Evolutionary conservation across 2,113 vertebrate genomes (phyloP).

Genomic region (Heterotis niloticus): DNA sequence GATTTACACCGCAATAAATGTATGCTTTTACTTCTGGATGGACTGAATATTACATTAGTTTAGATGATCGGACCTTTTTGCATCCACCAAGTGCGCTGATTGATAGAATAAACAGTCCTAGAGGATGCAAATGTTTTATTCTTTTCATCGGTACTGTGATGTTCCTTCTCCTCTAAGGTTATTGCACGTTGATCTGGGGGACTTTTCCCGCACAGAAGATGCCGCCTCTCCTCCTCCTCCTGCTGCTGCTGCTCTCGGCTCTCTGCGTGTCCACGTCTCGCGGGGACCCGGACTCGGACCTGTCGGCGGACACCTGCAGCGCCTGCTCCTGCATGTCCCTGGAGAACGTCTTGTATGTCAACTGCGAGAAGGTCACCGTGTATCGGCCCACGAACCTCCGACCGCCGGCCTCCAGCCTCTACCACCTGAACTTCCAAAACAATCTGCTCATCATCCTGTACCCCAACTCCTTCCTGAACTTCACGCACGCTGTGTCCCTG

Average conservation of each 20-base stretch:
- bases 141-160: too few species aligned
- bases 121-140: constrained; percentile 34
- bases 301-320: constrained; percentile 90
- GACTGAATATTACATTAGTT: not conserved
- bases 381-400: constrained; percentile 94
- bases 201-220: constrained; percentile 88
- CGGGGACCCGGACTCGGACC: constrained; percentile 78
- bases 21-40: too few species aligned
- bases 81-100: not conserved
- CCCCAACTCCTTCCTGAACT: constrained; percentile 94
- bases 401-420: constrained; percentile 87
- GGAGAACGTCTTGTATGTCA: constrained; percentile 96
- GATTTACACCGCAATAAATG: not conserved
- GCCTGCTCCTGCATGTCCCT: constrained; percentile 95
- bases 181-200: constrained; percentile 79
- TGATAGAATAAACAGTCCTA: constrained; percentile 16
- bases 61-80: not conserved
- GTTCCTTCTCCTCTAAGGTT: constrained; percentile 58
- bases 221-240: constrained; percentile 90
- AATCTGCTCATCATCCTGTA: constrained; percentile 91
- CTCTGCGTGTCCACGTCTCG: constrained; percentile 76
- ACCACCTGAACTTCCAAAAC: constrained; percentile 97
- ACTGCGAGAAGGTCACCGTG: constrained; percentile 93
- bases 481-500: constrained; percentile 93
- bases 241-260: constrained; percentile 92